Percentiles rank a stretch among this genome's conserved stretches.
Conservation (phyloP, 2,888 invertebrate genomes). For the Maniola hyperantus region DNA sequence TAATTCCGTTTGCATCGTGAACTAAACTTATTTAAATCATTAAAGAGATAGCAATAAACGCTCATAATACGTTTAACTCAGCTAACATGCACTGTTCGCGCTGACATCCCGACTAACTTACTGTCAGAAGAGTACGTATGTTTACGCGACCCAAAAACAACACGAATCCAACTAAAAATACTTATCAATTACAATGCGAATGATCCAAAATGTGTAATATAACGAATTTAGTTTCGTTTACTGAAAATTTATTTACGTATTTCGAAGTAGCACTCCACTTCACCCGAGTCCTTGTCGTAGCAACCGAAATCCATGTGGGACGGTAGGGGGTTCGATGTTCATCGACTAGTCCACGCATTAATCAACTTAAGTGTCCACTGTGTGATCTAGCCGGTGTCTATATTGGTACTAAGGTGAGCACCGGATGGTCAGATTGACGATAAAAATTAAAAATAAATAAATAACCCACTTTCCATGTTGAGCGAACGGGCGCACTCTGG, state of each 20-base stretch:
- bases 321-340: conserved; percentile 55
- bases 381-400: conserved; percentile 73
- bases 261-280: conserved; percentile 87
- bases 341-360: conserved; percentile 56
- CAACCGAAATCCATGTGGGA: conserved; percentile 84
- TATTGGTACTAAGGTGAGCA: conserved; percentile 69
- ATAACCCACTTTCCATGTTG: conserved; percentile 78
- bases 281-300: conserved; percentile 85
- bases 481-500: conserved; percentile 63
- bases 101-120: conserved; percentile 72
- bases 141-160: conserved; percentile 80
- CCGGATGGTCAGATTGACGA: conserved; percentile 63
- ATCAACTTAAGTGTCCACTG: conserved; percentile 56
- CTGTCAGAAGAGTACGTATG: conserved; percentile 71
- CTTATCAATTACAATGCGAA: conserved; percentile 78
- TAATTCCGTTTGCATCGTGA: conserved; percentile 66
- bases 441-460: conserved; percentile 74
- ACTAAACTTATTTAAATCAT: conserved; percentile 30
- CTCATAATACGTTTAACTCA: conserved; percentile 63
- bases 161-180: conserved; percentile 79
- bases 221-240: conserved; percentile 64
- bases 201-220: conserved; percentile 59
- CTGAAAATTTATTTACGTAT: conserved; percentile 83
- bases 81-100: conserved; percentile 68
- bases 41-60: conserved; percentile 50